phyloP scores from a whole-genome alignment of 2,888 invertebrate species.

The Tillus elongatus region DNA sequence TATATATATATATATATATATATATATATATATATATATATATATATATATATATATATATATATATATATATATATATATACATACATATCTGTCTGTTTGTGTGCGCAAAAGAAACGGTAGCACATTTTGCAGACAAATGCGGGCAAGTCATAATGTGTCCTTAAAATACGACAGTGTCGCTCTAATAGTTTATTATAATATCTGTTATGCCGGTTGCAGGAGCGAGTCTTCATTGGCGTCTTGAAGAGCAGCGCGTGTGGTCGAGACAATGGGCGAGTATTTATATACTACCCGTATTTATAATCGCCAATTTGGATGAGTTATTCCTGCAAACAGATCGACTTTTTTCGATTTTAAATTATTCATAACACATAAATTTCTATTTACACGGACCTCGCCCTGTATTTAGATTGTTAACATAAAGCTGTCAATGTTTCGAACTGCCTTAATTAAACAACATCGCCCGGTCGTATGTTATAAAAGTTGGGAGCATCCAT shows the following conservation, averaged over 20 bases:
- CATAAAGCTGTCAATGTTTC: slow-evolving; percentile 39
- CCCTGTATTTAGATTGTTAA: slow-evolving; percentile 37
- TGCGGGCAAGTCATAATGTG: no score
- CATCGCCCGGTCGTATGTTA: no score
- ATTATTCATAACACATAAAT: slow-evolving; percentile 40
- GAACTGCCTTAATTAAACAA: slow-evolving; percentile 36
- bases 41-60: no score
- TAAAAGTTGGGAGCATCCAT: no score
- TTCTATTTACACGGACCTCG: slow-evolving; percentile 34
- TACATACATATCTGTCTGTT: no score
- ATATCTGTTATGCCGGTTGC: neutral
- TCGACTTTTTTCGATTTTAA: slow-evolving; percentile 32
- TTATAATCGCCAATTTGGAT: slow-evolving; percentile 39
- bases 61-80: no score
- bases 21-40: no score
- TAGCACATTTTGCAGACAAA: no score
- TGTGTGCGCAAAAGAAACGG: no score
- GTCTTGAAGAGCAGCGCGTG: slow-evolving; percentile 22
- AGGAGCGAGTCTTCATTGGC: neutral
- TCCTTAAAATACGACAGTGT: neutral
- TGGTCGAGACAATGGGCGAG: slow-evolving; percentile 32
- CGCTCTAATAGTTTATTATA: no score
- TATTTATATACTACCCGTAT: slow-evolving; percentile 33
- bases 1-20: no score
- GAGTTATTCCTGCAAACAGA: slow-evolving; percentile 34